Conservation (phyloP, 2,888 invertebrate species). For the Nomada hirtipes region DNA sequence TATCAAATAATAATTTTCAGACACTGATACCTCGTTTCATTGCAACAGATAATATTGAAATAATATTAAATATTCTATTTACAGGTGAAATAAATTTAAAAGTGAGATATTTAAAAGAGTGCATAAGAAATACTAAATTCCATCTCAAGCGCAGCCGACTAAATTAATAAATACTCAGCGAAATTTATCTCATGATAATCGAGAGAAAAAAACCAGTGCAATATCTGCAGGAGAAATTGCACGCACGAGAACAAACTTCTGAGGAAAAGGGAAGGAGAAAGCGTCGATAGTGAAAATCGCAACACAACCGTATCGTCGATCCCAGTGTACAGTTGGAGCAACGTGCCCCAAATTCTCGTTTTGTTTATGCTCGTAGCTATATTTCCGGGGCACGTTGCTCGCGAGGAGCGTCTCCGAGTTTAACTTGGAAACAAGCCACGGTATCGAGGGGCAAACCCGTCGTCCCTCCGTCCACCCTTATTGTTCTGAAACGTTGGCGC, state of each 20-base stretch:
- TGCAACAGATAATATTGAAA: too few relatives aligned
- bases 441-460: constrained; percentile 52
- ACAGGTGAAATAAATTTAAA: too few relatives aligned
- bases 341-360: constrained; percentile 56
- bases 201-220: background rate
- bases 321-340: background rate
- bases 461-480: constrained; percentile 41
- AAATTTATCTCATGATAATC: too few relatives aligned
- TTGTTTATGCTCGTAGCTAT: constrained; percentile 56
- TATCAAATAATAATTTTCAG: too few relatives aligned
- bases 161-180: too few relatives aligned
- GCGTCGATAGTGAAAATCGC: background rate
- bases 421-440: constrained; percentile 72
- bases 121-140: too few relatives aligned
- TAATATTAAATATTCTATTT: too few relatives aligned
- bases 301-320: constrained; percentile 3
- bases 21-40: too few relatives aligned
- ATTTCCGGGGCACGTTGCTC: constrained; percentile 39
- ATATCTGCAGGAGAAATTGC: background rate
- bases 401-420: constrained; percentile 62
- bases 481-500: constrained; percentile 51
- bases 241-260: background rate
- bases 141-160: too few relatives aligned
- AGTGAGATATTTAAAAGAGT: too few relatives aligned
- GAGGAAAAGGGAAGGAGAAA: background rate